Percentiles rank a stretch among this genome's conserved stretches.
phyloP scores from a whole-genome alignment of 1,140 invertebrate genomes.

The Nomia melanderi region DNA sequence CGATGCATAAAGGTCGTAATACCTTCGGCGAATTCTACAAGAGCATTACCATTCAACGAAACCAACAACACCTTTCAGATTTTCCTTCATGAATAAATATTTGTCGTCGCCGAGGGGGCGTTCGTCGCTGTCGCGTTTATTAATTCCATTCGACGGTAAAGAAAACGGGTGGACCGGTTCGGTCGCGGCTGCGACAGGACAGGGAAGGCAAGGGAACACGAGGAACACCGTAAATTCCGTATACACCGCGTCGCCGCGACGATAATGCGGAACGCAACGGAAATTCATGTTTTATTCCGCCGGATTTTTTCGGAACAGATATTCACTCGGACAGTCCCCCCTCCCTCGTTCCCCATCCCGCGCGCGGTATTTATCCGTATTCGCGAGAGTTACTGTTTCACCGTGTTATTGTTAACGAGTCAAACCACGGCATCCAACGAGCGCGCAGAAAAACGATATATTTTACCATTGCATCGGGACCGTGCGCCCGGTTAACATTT shows the following conservation, averaged over 20 bases:
- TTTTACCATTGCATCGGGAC: not conserved
- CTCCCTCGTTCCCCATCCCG: no score
- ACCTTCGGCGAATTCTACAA: not conserved
- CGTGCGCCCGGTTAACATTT: slow-evolving; percentile 7
- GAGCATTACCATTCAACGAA: not conserved
- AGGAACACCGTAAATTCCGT: not conserved
- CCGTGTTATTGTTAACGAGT: not conserved
- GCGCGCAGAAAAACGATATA: not conserved
- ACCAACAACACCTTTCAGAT: not conserved
- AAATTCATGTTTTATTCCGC: not conserved
- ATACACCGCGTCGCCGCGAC: not conserved
- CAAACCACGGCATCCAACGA: not conserved
- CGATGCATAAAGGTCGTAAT: not conserved
- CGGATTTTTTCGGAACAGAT: slow-evolving; percentile 5
- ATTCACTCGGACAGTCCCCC: not conserved
- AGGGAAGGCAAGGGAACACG: slow-evolving; percentile 8
- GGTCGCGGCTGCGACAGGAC: not conserved
- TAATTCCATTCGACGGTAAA: not conserved
- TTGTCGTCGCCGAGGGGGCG: not conserved
- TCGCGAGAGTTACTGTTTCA: slow-evolving; percentile 10
- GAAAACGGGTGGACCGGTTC: not conserved
- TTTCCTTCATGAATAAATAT: slow-evolving; percentile 27
- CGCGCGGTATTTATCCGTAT: slow-evolving; percentile 11
- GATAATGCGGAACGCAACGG: not conserved
- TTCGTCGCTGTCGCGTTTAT: not conserved